Evolutionary conservation across 2,888 invertebrate species (phyloP), one percentile per base, ranked within the genome.

Genomic region (Physocephala rufipes): DNA sequence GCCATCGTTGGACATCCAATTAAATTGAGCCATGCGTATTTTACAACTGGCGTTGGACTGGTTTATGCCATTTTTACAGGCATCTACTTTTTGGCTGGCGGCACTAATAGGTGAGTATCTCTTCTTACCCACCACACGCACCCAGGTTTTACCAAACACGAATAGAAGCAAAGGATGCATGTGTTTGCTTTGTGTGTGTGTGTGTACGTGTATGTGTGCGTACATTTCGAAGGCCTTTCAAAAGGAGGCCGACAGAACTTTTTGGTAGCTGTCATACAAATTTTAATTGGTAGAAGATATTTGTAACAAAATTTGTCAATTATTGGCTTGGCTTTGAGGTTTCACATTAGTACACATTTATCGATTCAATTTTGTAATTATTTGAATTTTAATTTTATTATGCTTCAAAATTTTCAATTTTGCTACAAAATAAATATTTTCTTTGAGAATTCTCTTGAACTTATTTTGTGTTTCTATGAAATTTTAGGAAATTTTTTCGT

Each of bases 41-140:
- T 91, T 85, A 88, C 91, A 0, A 82, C 92, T 53, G 79, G 88
- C 13, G 88, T 92, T 77, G 90, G 90, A 5, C 76, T 90, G 30
- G 77, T 89, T 36, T 95, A 95, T 84, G 86, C 91, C 67, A 77
- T 90, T 72, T 95, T 94, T 82, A 90, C 89, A 66, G 81, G 90
- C 28, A 87, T 94, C 71, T 95, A 93, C 84, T 92, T 90, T 83
- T 81, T 86, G 43, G 89, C 90, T 67, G 95, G 93, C 30, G 95
- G 94, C 28, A 88, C 89, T 12, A 90, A 91, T 82, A 89, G 90
- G 89, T 90, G 83, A 87, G 89, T 77, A 12, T n/a, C 49, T 15
- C 12, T 15, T 49, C 19, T 45, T n/a, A 49, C 49, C 19, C n/a
- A 4, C 15, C 49, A n/a, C 15, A 49, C 49, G 5, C 19, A 15